A percentile compares a stretch with the other conserved stretches of the same genome.
Evolutionary conservation across 2,888 invertebrate species (phyloP).

Genomic region (Cheilosia variabilis): DNA sequence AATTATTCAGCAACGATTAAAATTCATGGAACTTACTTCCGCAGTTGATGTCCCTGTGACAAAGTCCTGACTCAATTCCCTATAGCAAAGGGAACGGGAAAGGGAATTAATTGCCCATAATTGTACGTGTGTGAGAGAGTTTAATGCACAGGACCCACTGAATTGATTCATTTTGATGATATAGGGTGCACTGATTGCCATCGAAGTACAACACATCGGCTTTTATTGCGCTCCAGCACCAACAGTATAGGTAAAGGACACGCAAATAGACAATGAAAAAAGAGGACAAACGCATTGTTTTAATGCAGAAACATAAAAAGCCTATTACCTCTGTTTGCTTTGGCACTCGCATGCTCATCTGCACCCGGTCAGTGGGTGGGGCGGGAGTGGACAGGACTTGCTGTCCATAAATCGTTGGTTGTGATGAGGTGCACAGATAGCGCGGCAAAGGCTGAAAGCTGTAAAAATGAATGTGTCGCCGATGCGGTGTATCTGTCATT

Average conservation of each 20-base stretch:
- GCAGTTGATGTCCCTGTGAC: conserved; percentile 10
- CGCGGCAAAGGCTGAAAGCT: conserved; percentile 1
- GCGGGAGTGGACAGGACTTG: neutral
- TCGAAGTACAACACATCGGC: conserved; percentile 1
- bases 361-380: neutral
- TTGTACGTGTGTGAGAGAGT: conserved; percentile 50
- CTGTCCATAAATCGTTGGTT: neutral
- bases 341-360: neutral
- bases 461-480: conserved; percentile 40
- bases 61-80: neutral
- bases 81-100: neutral
- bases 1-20: conserved; percentile 71
- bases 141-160: conserved; percentile 25
- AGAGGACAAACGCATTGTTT: conserved; percentile 36
- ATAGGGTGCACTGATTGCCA: conserved; percentile 43
- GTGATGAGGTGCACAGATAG: neutral
- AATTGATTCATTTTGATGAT: conserved; percentile 63
- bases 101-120: conserved; percentile 64
- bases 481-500: conserved; percentile 63
- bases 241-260: conserved; percentile 8
- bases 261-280: conserved; percentile 36
- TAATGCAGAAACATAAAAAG: conserved; percentile 7
- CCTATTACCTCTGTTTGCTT: conserved; percentile 5
- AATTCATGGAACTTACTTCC: conserved; percentile 53
- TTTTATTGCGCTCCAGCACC: conserved; percentile 2